Conservation (phyloP, 2,888 invertebrate species). For the Electrophaes corylata region DNA sequence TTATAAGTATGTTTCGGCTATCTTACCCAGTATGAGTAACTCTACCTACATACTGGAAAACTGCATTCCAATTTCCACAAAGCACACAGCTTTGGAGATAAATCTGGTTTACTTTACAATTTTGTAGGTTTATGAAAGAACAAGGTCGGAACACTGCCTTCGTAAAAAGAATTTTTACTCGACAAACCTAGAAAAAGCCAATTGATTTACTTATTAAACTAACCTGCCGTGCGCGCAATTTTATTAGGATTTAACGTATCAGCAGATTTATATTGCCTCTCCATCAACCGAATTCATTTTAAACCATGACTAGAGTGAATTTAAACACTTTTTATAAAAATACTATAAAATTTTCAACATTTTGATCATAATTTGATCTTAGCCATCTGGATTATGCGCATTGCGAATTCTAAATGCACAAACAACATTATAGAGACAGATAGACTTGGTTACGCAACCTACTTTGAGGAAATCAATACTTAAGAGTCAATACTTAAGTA, state of each 20-base stretch:
- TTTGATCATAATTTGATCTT: conserved; percentile 1
- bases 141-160: neutral
- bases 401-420: conserved; percentile 3
- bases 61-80: neutral
- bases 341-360: conserved; percentile 7
- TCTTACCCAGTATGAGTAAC: neutral
- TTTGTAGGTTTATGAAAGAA: neutral
- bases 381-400: conserved; percentile 19
- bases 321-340: neutral
- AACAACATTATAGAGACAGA: neutral
- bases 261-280: neutral
- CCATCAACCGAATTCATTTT: conserved; percentile 12
- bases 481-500: too few species aligned
- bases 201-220: neutral
- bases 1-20: neutral
- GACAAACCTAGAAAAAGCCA: neutral
- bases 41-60: neutral
- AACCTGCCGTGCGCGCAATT: neutral
- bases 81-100: neutral
- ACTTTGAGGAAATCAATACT: neutral
- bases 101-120: neutral
- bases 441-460: neutral
- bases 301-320: neutral
- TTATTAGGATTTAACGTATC: conserved; percentile 1
- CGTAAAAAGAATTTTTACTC: neutral